These are phyloP conservation scores for Electrophaes corylata DNA, from an alignment of 2,888 invertebrate species.

Conservation along the genomic window DNA sequence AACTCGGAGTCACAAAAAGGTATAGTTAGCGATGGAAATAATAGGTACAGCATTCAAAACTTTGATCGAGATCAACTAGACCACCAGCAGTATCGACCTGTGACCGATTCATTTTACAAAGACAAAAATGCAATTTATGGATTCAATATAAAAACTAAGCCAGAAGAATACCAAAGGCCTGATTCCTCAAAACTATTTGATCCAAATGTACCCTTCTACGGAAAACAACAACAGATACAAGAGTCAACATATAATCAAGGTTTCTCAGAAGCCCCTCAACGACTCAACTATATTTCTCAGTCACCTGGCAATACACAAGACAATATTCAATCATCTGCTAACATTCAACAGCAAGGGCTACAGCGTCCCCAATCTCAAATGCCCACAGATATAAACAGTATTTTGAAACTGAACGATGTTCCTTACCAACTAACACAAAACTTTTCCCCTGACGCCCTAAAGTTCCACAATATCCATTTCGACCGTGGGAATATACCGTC, in stretches of 20 bases:
- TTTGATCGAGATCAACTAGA: constrained; percentile 65
- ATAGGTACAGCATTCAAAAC: constrained; percentile 52
- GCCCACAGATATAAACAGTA: constrained; percentile 58
- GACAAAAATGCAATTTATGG: constrained; percentile 73
- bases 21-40: constrained; percentile 47
- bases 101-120: constrained; percentile 71
- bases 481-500: constrained; percentile 66
- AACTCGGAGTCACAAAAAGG: constrained; percentile 62
- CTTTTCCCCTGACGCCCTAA: constrained; percentile 55
- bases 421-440: constrained; percentile 70
- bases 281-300: constrained; percentile 54
- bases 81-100: constrained; percentile 64
- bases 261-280: constrained; percentile 52
- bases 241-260: constrained; percentile 56
- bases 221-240: constrained; percentile 55
- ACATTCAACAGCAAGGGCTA: constrained; percentile 54
- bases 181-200: constrained; percentile 61
- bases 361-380: constrained; percentile 56
- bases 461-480: constrained; percentile 62
- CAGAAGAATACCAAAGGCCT: constrained; percentile 54
- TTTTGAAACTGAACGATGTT: constrained; percentile 72
- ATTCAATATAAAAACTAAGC: constrained; percentile 67
- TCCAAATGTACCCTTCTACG: constrained; percentile 53
- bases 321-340: constrained; percentile 55
- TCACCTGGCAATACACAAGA: constrained; percentile 57